These are phyloP conservation scores for Dyspetes luteomarginatus DNA, from an alignment of 2,888 invertebrate species.

Conservation along the genomic window DNA sequence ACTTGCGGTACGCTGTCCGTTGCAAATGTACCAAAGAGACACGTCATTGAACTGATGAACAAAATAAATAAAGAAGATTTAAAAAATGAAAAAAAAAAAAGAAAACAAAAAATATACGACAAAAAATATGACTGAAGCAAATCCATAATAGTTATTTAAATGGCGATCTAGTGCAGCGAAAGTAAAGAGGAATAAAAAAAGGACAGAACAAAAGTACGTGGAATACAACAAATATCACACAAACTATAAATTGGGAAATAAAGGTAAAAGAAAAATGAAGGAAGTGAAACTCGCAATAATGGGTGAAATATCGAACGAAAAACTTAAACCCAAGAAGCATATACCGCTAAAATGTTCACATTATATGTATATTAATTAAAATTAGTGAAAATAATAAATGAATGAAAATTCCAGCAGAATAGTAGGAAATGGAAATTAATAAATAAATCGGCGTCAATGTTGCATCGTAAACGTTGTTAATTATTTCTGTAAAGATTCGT, in stretches of 20 bases:
- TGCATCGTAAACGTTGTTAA: slow-evolving; percentile 78
- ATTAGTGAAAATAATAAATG: slow-evolving; percentile 28
- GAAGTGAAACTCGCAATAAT: too few relatives aligned
- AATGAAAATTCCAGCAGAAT: too few relatives aligned
- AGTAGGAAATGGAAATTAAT: too few relatives aligned
- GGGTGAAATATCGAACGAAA: slow-evolving; percentile 25
- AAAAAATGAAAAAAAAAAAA: slow-evolving; percentile 28
- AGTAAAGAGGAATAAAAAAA: too few relatives aligned
- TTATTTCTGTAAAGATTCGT: slow-evolving; percentile 80
- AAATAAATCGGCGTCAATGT: slow-evolving; percentile 76
- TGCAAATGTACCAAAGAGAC: slow-evolving; percentile 82
- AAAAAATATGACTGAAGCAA: too few relatives aligned
- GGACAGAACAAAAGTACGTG: too few relatives aligned
- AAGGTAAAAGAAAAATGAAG: slow-evolving; percentile 19
- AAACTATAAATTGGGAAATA: too few relatives aligned
- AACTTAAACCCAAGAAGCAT: slow-evolving; percentile 62
- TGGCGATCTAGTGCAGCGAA: too few relatives aligned
- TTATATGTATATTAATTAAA: slow-evolving; percentile 67
- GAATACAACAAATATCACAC: too few relatives aligned
- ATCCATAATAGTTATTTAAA: slow-evolving; percentile 44
- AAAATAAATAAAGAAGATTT: slow-evolving; percentile 60
- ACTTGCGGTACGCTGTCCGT: slow-evolving; percentile 79
- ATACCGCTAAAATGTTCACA: slow-evolving; percentile 69
- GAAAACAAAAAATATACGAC: neutral
- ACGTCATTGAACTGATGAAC: slow-evolving; percentile 71